A percentile compares a stretch with the other conserved stretches of the same genome.
phyloP scores from a whole-genome alignment of 2,797 vertebrate species.

The Enteromius anoplus region DNA sequence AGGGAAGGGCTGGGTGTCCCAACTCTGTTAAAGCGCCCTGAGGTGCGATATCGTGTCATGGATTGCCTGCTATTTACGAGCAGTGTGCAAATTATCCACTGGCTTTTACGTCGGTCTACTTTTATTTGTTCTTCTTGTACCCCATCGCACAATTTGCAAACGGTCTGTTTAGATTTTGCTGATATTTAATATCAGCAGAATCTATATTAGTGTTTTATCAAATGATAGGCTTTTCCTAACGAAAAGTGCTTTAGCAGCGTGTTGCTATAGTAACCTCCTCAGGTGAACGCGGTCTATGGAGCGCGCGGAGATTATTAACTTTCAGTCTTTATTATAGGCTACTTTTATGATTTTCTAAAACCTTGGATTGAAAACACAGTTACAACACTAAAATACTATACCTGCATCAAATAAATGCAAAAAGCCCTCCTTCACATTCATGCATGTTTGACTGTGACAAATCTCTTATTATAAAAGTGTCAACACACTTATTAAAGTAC shows the following conservation, averaged over 20 bases:
- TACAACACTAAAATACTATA: not conserved
- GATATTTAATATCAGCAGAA: not conserved
- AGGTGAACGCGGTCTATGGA: not conserved
- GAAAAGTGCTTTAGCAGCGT: not conserved
- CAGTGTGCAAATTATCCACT: not conserved
- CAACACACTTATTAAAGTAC: too few relatives aligned
- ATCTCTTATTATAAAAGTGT: not conserved
- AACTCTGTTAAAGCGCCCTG: not conserved
- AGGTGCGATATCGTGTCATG: not conserved
- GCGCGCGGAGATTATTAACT: not conserved
- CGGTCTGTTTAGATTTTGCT: not conserved
- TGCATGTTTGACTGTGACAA: not conserved
- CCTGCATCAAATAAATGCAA: not conserved
- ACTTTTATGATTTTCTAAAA: not conserved
- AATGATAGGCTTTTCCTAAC: not conserved
- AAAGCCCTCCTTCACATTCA: not conserved
- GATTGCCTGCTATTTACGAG: not conserved
- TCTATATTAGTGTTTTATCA: too few relatives aligned
- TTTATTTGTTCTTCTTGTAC: not conserved
- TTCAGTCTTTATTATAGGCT: not conserved
- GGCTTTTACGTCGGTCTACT: not conserved
- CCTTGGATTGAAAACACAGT: not conserved
- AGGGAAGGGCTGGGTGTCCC: slow-evolving; percentile 3
- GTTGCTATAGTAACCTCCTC: slow-evolving; percentile 14
- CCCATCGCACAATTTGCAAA: not conserved